Conservation (phyloP, 2,888 invertebrate species). For the Cantharis lateralis region DNA sequence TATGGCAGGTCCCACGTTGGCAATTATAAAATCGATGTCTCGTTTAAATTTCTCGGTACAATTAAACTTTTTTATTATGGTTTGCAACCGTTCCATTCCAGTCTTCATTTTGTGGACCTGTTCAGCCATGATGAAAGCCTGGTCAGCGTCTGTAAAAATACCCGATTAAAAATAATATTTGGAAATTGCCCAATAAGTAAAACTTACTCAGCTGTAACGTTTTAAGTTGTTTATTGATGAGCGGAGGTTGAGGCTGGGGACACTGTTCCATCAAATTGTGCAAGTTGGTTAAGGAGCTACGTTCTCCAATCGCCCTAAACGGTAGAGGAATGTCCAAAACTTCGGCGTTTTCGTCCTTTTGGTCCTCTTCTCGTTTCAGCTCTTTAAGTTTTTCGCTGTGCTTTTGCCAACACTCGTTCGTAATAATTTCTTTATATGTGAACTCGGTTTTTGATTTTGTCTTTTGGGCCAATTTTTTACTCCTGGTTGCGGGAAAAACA, state of each 20-base stretch:
- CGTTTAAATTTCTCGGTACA: constrained; percentile 17
- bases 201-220: constrained; percentile 19
- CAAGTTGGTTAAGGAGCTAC: constrained; percentile 21
- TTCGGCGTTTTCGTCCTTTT: constrained; percentile 11
- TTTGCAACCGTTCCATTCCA: constrained; percentile 20
- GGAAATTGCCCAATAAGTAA: not conserved
- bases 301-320: constrained; percentile 9
- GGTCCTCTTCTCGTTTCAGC: not conserved
- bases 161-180: not conserved
- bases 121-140: constrained; percentile 15
- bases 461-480: not conserved
- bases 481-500: not conserved
- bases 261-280: constrained; percentile 13
- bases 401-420: not conserved
- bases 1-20: constrained; percentile 12
- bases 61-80: constrained; percentile 7
- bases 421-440: constrained; percentile 5
- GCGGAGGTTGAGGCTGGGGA: constrained; percentile 15
- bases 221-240: constrained; percentile 6
- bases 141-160: constrained; percentile 12
- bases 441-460: constrained; percentile 5
- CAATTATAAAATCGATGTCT: constrained; percentile 23
- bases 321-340: constrained; percentile 13
- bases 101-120: constrained; percentile 22
- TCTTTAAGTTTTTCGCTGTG: not conserved